Base-by-base conservation (phyloP, 2,113 vertebrate species). In the Sander vitreus region DNA sequence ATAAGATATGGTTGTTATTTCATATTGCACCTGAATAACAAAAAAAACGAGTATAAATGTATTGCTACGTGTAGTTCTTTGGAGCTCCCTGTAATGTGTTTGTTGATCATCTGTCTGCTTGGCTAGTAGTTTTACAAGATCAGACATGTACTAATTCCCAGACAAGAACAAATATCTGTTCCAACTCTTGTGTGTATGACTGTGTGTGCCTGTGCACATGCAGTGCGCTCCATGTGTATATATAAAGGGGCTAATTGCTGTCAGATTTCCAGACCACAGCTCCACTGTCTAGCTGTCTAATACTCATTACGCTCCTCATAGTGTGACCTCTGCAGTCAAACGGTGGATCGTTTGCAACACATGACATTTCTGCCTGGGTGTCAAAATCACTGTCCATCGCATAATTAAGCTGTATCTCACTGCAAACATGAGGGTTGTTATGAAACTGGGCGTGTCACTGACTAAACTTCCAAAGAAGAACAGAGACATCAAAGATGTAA, bases 311-410 rank as follows among this genome's bases (percentile, higher is more conserved):
- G 47, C 88, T 88, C 81, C 66, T 92, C 83, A 85, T 59, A 64
- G 73, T 71, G 84, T 92, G 93, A 93, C 92, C 92, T 90, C 91
- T 88, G 86, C 89, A 87, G 89, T 93, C 92, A 91, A 90, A 92
- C 86, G 68, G 64, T 36, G 78, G 78, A 80, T 57, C 79, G 73
- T 88, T 84, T 89, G 80, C 67, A 77, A 47, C 88, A 69, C 80
- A 78, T 92, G 92, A 91, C 89, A 92, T 90, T 90, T 89, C 80
- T 83, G 85, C 76, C 83, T 23, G 70, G 58, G 77, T 80, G 91
- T 92, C 80, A 82, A 33, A 83, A 88, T 85, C 83, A 19, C 76
- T 66, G 81, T 88, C 81, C 73, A 2, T 21, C 0, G 1, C 36
- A 77, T 90, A 90, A 94, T 93, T 67, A 88, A 92, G 86, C 70